Base-by-base conservation (phyloP, 2,113 vertebrate species). In the Delphinus delphis region DNA sequence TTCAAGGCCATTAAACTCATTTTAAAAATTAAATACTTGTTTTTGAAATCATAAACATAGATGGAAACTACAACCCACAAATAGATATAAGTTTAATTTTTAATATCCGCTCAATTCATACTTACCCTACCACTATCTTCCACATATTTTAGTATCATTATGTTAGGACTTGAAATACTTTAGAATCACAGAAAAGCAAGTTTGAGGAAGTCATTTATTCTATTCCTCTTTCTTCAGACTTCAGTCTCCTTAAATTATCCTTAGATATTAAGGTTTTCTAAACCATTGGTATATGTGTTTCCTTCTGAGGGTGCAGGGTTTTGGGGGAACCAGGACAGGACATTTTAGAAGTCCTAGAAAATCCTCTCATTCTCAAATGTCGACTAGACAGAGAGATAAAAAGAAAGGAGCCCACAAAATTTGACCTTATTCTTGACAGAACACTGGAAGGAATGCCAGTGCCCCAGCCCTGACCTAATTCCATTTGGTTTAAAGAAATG, bases 21-120 rank as follows among this genome's bases (percentile, higher is more conserved):
- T 95, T 96, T 82, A 90, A 91, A 98, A 94, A 53, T 65, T 93
- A 88, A 93, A 65, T 65, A 36, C 38, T 95, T 96, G 14, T 77
- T 93, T 95, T 85, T 84, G 26, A 92, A 94, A 77, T 53, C 89
- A 95, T 85, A 95, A 93, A 68, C 10, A 62, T 68, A 28, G 62
- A 84, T 53, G 28, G 8, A 95, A 82, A 70, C 18, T 86, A 8
- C 63, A 76, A 41, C 53, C 70, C 41, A 55, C 33, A 92, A 79
- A 71, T 71, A 94, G 17, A 93, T 50, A 44, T 38, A 14, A 77
- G 7, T 90, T 96, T 90, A 95, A 67, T 81, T 92, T 89, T 93
- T 80, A 80, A 65, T 92, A 63, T 93, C 23, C 76, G 41, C 17
- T 87, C 41, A 88, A 58, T 55, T 85, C 31, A 81, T 73, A 73